phyloP scores from a whole-genome alignment of 2,888 invertebrate genomes.

The Euproctis similis region DNA sequence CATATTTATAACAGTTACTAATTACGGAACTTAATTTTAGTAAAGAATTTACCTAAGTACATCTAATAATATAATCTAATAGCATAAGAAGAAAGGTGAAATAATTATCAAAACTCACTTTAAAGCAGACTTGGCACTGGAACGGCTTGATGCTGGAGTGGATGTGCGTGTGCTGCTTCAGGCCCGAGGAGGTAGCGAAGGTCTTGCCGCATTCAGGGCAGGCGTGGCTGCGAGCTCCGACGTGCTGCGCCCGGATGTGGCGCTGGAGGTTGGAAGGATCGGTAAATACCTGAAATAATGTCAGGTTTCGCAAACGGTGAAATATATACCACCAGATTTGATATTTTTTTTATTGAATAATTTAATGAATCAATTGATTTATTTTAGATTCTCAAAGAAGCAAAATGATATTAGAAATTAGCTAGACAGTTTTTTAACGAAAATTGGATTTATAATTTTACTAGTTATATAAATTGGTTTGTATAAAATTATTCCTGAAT shows the following conservation, averaged over 20 bases:
- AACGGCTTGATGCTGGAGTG: constrained; percentile 99
- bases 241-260: constrained; percentile 96
- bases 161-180: constrained; percentile 99
- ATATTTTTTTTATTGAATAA: too few species aligned
- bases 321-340: constrained; percentile 24
- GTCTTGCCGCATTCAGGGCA: constrained; percentile 99
- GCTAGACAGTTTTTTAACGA: too few species aligned
- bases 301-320: constrained; percentile 66
- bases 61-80: too few species aligned
- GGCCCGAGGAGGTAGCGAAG: constrained; percentile 96
- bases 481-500: constrained; percentile 6
- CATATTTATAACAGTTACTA: too few species aligned
- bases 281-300: constrained; percentile 89
- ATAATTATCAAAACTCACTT: constrained; percentile 70
- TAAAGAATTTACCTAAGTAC: too few species aligned
- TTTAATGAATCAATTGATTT: too few species aligned
- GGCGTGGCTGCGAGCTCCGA: constrained; percentile 96
- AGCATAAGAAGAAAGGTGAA: too few species aligned
- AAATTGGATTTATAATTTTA: background rate
- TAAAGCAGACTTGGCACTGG: constrained; percentile 96
- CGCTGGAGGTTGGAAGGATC: constrained; percentile 97
- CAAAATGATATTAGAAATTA: too few species aligned
- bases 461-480: background rate
- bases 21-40: too few species aligned
- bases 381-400: too few species aligned